Conservation (phyloP, 2,888 invertebrate species). For the Argyra leucocephala region DNA sequence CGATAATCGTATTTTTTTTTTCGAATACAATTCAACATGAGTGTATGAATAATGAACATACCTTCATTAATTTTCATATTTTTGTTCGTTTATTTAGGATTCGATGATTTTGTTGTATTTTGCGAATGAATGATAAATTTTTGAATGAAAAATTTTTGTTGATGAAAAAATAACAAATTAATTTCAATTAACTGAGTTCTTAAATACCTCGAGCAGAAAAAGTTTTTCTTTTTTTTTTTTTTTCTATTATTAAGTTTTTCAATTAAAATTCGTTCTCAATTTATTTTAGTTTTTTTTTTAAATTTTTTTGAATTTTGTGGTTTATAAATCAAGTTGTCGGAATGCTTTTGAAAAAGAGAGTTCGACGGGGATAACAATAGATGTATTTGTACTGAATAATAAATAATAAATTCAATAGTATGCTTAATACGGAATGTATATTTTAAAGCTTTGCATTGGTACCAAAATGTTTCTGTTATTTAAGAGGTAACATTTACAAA, state of each 20-base stretch:
- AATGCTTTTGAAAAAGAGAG: too few species aligned
- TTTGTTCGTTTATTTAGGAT: not conserved
- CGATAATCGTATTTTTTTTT: constrained; percentile 1
- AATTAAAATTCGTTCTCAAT: not conserved
- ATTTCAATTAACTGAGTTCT: constrained; percentile 4
- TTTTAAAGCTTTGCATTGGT: too few species aligned
- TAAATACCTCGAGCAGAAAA: not conserved
- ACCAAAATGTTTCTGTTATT: too few species aligned
- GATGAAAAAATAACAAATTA: constrained; percentile 4
- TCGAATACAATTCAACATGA: not conserved
- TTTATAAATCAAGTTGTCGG: too few species aligned
- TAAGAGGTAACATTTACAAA: too few species aligned
- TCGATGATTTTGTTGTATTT: not conserved
- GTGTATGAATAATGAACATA: not conserved
- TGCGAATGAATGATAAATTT: not conserved
- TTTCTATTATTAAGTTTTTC: not conserved
- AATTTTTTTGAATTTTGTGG: not conserved
- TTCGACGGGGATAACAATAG: too few species aligned
- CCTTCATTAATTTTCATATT: not conserved
- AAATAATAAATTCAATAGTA: too few species aligned
- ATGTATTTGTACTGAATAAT: too few species aligned
- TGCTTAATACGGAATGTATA: too few species aligned
- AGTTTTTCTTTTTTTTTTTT: not conserved
- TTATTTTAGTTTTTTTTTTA: not conserved
- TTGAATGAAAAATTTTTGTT: not conserved